Conservation (phyloP, 2,797 vertebrate species). For the Xenopus petersii region DNA sequence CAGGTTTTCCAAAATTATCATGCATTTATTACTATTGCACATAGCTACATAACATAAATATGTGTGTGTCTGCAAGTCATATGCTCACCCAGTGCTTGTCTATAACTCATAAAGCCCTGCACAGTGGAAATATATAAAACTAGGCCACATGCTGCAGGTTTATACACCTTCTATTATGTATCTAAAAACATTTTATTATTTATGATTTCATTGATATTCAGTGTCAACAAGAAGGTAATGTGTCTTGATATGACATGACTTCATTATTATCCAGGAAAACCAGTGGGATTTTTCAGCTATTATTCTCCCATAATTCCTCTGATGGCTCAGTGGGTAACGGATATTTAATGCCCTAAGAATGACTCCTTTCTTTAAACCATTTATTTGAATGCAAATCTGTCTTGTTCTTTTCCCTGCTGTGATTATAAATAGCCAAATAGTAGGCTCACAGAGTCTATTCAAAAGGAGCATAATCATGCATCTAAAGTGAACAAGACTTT, state of each 20-base stretch:
- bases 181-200: no score
- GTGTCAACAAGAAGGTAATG: no score
- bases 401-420: constrained; percentile 5
- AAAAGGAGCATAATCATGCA: constrained; percentile 24
- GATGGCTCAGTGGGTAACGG: background rate
- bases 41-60: no score
- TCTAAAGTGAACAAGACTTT: constrained; percentile 7
- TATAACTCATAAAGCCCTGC: no score
- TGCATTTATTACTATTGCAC: no score
- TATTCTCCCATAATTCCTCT: background rate
- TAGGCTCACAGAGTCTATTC: constrained; percentile 16
- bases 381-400: constrained; percentile 20
- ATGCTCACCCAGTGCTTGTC: no score
- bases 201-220: no score
- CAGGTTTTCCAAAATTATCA: no score
- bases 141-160: no score
- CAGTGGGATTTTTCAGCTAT: constrained; percentile 1
- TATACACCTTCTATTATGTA: no score
- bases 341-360: constrained; percentile 18
- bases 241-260: background rate
- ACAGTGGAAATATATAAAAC: no score
- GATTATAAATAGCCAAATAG: constrained; percentile 20
- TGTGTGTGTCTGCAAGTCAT: no score
- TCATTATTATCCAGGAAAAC: background rate
- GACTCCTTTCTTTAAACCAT: background rate